Evolutionary conservation across 2,113 vertebrate genomes (phyloP), one percentile per base, ranked within the genome.

Genomic region (Lichenostomus cassidix): DNA sequence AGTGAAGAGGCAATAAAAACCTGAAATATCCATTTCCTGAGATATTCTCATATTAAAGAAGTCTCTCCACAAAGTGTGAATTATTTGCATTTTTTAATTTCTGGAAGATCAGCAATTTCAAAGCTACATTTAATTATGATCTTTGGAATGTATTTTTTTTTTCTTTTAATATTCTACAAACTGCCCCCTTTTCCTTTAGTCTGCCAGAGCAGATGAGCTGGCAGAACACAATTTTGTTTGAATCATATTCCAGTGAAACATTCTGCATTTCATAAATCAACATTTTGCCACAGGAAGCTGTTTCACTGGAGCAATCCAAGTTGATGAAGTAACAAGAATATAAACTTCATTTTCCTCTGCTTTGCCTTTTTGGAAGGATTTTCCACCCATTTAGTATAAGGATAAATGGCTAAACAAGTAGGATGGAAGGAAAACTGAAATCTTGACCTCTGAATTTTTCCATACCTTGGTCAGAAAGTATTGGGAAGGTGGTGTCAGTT

Each of bases 71-170:
- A 70, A 75, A 64, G 33, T 59, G 23, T 82, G 79, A 81, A 63
- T 80, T 90, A 86, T 85, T 93, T 96, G 24, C 25, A 17, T 65
- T 90, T 95, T 94, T 89, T 68, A 83, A 73, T 88, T 90, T 83
- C 62, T 92, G n/a, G 70, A 71, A 82, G 69, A 89, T 74, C 65
- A 90, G 63, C 64, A 69, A 58, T 62, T 94, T 49, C 53, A 80
- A 86, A 86, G 41, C 24, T 89, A 41, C 53, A 62, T 65, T 94
- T 80, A 92, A 94, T 83, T 83, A 65, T 9, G 8, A 37, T 47
- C 14, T 83, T 71, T 44, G 42, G 59, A 73, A 22, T 47, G 55
- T 28, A 3, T 35, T 71, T 50, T 75, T n/a, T 12, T 47, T 62
- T 39, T 11, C 18, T 46, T 49, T 49, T 12, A 12, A 47, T 90